Percentiles rank a stretch among this genome's conserved stretches.
Evolutionary conservation across 1,140 invertebrate species (phyloP).

Genomic region (Drosophila ogumai): DNA sequence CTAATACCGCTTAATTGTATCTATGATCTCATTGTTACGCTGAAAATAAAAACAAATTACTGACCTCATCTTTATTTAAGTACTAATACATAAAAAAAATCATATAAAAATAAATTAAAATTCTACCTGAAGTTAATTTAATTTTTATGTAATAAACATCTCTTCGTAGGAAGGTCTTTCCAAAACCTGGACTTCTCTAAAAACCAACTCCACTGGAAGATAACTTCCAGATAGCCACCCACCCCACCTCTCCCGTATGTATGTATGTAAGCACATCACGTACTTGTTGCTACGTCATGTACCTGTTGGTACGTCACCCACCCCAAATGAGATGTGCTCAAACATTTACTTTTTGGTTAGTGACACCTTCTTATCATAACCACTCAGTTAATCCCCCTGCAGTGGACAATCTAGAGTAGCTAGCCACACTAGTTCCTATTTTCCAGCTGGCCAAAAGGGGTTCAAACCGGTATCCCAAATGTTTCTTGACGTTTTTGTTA

Average conservation of each 20-base stretch:
- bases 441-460: constrained; percentile 24
- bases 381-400: constrained; percentile 13
- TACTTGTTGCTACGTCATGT: constrained; percentile 13
- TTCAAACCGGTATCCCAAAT: constrained; percentile 38
- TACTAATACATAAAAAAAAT: neutral
- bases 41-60: neutral
- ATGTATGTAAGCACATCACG: neutral
- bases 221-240: neutral
- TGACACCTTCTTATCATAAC: constrained; percentile 2
- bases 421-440: neutral
- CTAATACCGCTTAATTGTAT: neutral
- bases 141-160: neutral
- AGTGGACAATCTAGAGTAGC: constrained; percentile 10
- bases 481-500: neutral
- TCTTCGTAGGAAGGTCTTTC: neutral
- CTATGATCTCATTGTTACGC: neutral
- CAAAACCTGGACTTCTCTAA: neutral
- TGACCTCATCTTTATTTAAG: neutral
- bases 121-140: no score
- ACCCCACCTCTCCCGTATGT: neutral
- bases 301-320: neutral
- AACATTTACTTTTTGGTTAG: neutral
- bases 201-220: neutral
- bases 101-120: neutral
- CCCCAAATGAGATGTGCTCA: neutral